Base-by-base conservation (phyloP, 2,797 vertebrate genomes). In the Erithacus rubecula region DNA sequence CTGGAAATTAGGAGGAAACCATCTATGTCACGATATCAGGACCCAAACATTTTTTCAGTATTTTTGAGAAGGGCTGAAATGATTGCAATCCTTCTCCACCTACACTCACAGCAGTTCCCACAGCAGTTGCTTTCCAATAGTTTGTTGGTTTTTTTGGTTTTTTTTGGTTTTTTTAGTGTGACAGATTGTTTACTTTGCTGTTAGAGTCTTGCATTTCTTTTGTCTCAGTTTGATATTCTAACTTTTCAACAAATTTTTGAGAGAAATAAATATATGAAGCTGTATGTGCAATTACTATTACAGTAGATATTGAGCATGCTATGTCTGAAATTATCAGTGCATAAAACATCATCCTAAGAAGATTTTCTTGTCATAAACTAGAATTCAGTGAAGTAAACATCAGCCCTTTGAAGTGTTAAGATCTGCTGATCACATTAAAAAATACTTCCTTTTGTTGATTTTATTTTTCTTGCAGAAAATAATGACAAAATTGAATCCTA, bases 381-480 rank as follows among this genome's bases (percentile, higher is more conserved):
- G 30, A 76, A 82, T 46, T 79, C 52, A 92, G n/a, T 79, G 60
- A 62, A 77, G 21, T 67, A 55, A 81, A 80, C 20, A 15, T 62
- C 36, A 83, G 2, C 26, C 47, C 23, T 90, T 84, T 68, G 53
- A 95, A 85, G 39, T 36, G 32, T 60, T 87, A 89, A 58, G 68
- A 87, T 21, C 43, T 75, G 24, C 46, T 74, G 56, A 67, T 63
- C 0, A 0, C 53, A 63, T 37, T 60, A 47, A 85, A 63, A 93
- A 93, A 68, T 34, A 7, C 6, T 77, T 83, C 36, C 24, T 80
- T 19, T 58, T 87, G 89, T 21, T 4, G 53, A 83, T 92, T 93
- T 94, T 51, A 18, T 68, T 94, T 94, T 91, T 80, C 60, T 89
- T 80, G n/a, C 24, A 81, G 71, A 92, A 94, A 83, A 51, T 11